Evolutionary conservation across 35 echinoderm and acorn worm species (phyloP).

Genomic region (Patiria miniata): DNA sequence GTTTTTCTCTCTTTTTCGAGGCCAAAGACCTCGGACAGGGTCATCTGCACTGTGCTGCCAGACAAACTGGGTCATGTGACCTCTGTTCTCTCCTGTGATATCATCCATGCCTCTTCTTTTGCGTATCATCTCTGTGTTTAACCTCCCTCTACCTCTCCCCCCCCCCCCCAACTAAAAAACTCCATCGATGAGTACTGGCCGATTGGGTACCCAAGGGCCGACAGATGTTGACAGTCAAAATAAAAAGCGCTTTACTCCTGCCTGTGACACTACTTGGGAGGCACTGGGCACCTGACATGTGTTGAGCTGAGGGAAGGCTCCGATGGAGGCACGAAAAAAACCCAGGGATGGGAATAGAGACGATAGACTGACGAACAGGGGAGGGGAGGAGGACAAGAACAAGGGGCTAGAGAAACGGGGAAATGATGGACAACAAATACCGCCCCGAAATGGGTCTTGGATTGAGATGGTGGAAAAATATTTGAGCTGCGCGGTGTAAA

Average conservation of each 20-base stretch:
- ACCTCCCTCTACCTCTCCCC: neutral
- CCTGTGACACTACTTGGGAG: constrained; percentile 22
- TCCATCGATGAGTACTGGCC: constrained; percentile 10
- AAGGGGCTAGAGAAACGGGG: neutral
- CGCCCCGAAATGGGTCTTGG: constrained; percentile 8
- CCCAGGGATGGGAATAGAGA: neutral
- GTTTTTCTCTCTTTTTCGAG: neutral
- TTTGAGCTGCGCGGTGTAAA: constrained; percentile 11
- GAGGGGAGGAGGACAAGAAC: neutral
- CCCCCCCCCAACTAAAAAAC: neutral
- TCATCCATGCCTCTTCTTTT: too few species aligned
- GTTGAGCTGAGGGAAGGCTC: neutral
- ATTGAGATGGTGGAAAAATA: constrained; percentile 26
- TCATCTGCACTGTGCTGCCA: constrained; percentile 4
- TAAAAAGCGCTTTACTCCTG: constrained; percentile 23
- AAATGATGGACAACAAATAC: constrained; percentile 23
- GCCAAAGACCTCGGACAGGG: constrained; percentile 13
- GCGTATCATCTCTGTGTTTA: neutral
- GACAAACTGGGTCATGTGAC: constrained; percentile 29
- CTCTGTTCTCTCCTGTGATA: neutral
- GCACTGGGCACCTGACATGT: constrained; percentile 13
- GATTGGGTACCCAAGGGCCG: constrained; percentile 15
- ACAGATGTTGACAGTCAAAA: constrained; percentile 33
- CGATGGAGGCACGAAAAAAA: neutral
- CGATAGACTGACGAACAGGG: neutral